Base-by-base conservation (phyloP, 2,797 vertebrate genomes). In the Sciurus vulgaris region DNA sequence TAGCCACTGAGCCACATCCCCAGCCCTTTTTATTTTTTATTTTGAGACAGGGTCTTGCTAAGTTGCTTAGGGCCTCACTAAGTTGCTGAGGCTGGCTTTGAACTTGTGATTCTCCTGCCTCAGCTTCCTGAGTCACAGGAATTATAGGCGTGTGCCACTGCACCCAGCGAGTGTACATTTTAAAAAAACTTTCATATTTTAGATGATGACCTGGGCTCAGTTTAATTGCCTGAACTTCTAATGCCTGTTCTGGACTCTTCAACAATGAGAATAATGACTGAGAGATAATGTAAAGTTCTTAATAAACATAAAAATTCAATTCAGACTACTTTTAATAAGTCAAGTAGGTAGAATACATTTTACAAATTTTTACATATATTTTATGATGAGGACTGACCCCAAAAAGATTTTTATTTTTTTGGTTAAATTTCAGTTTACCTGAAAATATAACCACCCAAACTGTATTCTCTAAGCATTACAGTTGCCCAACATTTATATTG, bases 361-460 rank as follows among this genome's bases (percentile, higher is more conserved):
- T 51, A 77, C 79, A 84, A 59, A 47, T 81, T 63, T 67, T 81
- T 38, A 67, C 17, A 18, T 17, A 18, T 79, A 54, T 90, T 67
- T 82, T 70, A 28, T 67, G 72, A 67, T 54, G 24, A 91, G 17
- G 41, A 35, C 9, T 59, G 63, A 86, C 17, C 47, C 49, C 38
- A 63, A 93, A 86, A 96, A 20, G 49, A 63, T 89, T 35, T 74
- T 61, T 5, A 1, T 47, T 47, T 47, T 47, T 47, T 47, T 67
- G 33, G 18, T 92, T 89, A 93, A 89, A 51, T 24, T 65, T 95
- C 24, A 91, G 70, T 95, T 92, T 95, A 79, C 54, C 22, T 92
- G 67, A 93, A 67, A 84, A 78, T 82, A 65, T 65, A 79, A 86
- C 20, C 81, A 61, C 4, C 33, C 54, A 41, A 72, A 49, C 8